Evolutionary conservation across 2,888 invertebrate species (phyloP), one percentile per base, ranked within the genome.

Genomic region (Temnothorax rugatulus): DNA sequence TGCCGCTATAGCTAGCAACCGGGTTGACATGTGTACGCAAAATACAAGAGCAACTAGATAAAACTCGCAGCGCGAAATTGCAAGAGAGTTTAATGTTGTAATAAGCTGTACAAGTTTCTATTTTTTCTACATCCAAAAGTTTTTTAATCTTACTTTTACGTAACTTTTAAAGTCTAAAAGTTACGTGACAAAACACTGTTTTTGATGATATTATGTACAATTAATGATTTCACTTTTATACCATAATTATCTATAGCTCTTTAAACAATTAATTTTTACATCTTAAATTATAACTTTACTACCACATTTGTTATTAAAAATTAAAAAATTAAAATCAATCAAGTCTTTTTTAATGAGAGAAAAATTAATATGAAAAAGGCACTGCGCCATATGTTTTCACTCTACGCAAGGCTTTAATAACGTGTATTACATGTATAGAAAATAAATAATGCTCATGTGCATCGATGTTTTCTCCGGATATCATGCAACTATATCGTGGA

Each of bases 21-120:
- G 18, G 18, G 47, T 79, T 69, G 69, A 79, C 79, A 71, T 71
- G 79, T 44, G 44, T 44, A 59, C 47, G 57, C 59, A 59, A 79
- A 69, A 57, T 79, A 21, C 47, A 34, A 69, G 52, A 44, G 44
- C 25, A n/a, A 47, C 25, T 66, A 54, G 52, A 61, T 29, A 25
- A 76, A 66, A 2, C 13, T 44, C 4, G 13, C 13, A 29, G 25
- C 8, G 8, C 8, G 25, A 64, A 44, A 41, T 25, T 57, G 13
- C 57, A 11, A 41, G 34, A 34, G 25, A 25, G 34, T n/a, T 44
- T 47, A n/a, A 47, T 15, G 11, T 2, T 25, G 13, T 18, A 25
- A 41, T 25, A 21, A 18, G 21, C 34, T 47, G 29, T 4, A 25
- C 18, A 5, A 59, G 11, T 57, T 57, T 52, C 34, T 69, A 13